Evolutionary conservation across 2,888 invertebrate genomes (phyloP), one percentile per base, ranked within the genome.

Genomic region (Pachycephus smyrnensis): DNA sequence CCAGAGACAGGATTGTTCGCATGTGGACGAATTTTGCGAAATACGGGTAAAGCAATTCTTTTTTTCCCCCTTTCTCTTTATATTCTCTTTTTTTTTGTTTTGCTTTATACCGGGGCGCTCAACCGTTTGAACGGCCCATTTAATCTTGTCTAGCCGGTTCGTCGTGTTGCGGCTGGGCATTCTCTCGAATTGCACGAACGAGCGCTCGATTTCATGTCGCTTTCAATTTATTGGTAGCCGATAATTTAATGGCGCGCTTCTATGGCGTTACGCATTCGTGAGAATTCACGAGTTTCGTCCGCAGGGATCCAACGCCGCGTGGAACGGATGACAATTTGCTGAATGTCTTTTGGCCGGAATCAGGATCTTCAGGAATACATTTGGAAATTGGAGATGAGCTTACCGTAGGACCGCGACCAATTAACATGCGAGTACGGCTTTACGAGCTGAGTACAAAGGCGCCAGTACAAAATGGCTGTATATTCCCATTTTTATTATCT

Each of bases 11-110:
- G 36, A 89, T 94, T 85, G 91, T 93, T n/a, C 88, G 91, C 32
- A 89, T 94, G 90, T 94, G 95, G 94, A 93, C 94, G 0, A 94
- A 95, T 84, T 95, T 95, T 88, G 95, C 94, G 0, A 87, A 87
- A 82, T 82, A 80, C 40, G 78, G 81, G 83, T 82, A 37, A 71
- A 55, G 40, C 40, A 55, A 55, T 55, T 23, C 40, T 40, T 6
- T 55, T 40, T 55, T 55, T 1, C 1, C 40, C 15, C 6, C 15
- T 55, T 15, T 55, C 40, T 55, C 23, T 23, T 15, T 15, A 40
- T 37, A 40, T 23, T 33, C 33, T 33, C 2, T 12, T 23, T 55
- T 23, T 37, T 55, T 55, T 23, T 40, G 1, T 15, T 55, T 55
- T 9, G 40, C 40, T 55, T 55, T 55, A 55, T 55, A 55, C 23